These are phyloP conservation scores for Nephrotoma flavescens DNA, from an alignment of 2,888 invertebrate genomes.

Conservation along the genomic window DNA sequence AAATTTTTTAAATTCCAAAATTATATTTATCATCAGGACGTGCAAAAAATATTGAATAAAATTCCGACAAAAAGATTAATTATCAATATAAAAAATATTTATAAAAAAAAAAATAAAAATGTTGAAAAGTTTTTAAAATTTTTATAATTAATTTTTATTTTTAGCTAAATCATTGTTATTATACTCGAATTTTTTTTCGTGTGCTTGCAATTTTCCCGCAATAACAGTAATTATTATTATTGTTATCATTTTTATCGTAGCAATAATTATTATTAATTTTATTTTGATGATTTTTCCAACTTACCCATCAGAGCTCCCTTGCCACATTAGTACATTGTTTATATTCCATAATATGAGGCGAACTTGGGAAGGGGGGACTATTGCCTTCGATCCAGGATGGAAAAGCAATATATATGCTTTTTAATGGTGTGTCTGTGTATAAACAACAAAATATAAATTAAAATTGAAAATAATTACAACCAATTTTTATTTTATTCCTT, in stretches of 20 bases:
- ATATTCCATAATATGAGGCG: too few species aligned
- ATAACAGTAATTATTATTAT: neutral
- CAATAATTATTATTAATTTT: neutral
- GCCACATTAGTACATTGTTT: neutral
- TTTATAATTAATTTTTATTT: neutral
- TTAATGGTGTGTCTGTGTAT: neutral
- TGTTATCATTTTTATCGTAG: neutral
- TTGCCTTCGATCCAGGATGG: too few species aligned
- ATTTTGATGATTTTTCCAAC: neutral
- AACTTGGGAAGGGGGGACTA: too few species aligned
- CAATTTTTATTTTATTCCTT: neutral
- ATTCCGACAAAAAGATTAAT: neutral
- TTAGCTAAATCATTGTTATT: neutral
- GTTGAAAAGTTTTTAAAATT: neutral
- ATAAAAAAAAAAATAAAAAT: neutral
- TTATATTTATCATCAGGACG: neutral
- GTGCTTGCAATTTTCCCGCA: neutral
- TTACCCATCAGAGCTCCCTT: neutral
- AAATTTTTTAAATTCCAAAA: too few species aligned
- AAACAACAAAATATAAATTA: neutral
- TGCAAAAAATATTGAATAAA: neutral
- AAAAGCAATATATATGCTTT: too few species aligned
- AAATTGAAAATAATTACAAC: neutral
- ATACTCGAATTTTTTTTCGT: neutral
- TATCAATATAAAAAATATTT: neutral